These are phyloP conservation scores for Batillaria attramentaria DNA, from an alignment of 1,140 invertebrate species.

Conservation along the genomic window DNA sequence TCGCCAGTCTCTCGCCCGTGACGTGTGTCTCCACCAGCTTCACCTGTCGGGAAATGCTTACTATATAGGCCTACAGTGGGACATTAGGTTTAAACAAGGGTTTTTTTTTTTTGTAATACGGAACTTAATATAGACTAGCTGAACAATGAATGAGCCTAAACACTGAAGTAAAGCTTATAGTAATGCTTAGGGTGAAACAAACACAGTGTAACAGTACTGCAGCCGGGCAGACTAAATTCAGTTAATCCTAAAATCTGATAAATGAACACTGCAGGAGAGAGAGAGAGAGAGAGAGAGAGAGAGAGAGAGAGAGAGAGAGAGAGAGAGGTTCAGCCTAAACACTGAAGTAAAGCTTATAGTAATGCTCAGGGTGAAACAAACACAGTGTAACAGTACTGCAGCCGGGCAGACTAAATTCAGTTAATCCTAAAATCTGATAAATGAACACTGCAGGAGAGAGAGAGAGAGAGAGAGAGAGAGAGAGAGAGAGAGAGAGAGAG, in stretches of 20 bases:
- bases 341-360: neutral
- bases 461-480: neutral
- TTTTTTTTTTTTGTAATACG: no score
- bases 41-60: no score
- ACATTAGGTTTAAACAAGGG: no score
- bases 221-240: no score
- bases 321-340: neutral
- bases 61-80: no score
- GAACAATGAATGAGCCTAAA: no score
- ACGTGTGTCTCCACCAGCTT: constrained; percentile 7
- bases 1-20: constrained; percentile 21
- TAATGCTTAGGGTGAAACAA: neutral
- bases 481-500: neutral
- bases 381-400: neutral
- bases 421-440: no score
- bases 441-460: no score
- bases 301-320: neutral
- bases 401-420: no score
- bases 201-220: constrained; percentile 1
- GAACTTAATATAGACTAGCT: no score
- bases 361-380: neutral
- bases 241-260: no score
- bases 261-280: neutral
- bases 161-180: no score
- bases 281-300: neutral